phyloP scores from a whole-genome alignment of 2,113 vertebrate genomes.

The Sula dactylatra region DNA sequence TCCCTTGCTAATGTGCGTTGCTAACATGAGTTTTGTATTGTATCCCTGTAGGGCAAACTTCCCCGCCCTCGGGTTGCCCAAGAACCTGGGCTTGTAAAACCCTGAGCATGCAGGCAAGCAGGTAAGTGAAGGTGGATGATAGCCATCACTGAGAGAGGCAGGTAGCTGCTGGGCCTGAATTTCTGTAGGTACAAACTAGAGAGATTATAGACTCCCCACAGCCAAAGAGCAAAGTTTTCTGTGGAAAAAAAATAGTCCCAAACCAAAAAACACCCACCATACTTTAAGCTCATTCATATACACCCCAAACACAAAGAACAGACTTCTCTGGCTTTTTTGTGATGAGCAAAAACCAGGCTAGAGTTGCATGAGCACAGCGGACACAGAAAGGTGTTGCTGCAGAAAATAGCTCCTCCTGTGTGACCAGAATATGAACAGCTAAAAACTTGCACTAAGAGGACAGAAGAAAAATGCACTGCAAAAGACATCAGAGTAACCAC shows the following conservation, averaged over 20 bases:
- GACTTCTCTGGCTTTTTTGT: background rate
- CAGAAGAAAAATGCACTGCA: background rate
- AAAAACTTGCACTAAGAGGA: background rate
- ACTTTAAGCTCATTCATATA: background rate
- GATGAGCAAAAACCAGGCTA: background rate
- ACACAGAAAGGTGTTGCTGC: background rate
- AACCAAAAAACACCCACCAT: background rate
- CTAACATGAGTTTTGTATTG: fast-evolving
- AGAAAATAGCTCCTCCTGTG: background rate
- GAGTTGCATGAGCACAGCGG: background rate
- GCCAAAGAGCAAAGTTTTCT: background rate
- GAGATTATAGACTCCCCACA: no score
- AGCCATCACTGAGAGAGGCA: background rate
- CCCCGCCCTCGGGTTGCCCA: fast-evolving
- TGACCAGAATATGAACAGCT: background rate
- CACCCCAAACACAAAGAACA: background rate
- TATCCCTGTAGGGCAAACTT: no score
- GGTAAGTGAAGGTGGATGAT: background rate
- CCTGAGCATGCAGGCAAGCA: background rate
- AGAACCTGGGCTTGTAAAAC: no score
- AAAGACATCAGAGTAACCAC: background rate
- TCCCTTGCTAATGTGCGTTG: fast-evolving
- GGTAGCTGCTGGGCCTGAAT: background rate
- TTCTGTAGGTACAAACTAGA: background rate
- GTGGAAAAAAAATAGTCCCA: background rate